These are phyloP conservation scores for Plumapathes pennacea DNA, from an alignment of 92 coral and sea anemone genomes.

Conservation along the genomic window DNA sequence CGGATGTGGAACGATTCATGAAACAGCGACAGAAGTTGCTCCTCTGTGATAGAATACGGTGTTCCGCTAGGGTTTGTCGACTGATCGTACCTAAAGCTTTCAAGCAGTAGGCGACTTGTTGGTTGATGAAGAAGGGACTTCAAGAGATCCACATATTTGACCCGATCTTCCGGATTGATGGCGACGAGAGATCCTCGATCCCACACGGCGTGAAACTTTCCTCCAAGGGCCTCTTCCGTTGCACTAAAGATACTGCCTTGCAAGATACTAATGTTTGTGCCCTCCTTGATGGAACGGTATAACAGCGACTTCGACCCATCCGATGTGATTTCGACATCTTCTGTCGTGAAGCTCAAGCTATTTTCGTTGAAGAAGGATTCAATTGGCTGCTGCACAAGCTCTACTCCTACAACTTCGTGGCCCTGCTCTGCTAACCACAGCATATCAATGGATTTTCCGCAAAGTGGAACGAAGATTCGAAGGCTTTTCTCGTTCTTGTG, in stretches of 20 bases:
- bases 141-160: no score
- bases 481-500: constrained; percentile 12
- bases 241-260: constrained; percentile 39
- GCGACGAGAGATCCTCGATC: constrained; percentile 65
- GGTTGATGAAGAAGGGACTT: no score
- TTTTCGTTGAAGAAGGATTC: constrained; percentile 59
- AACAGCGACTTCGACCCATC: constrained; percentile 7
- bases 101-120: no score
- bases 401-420: constrained; percentile 67
- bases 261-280: constrained; percentile 53
- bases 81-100: no score
- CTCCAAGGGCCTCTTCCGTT: constrained; percentile 29
- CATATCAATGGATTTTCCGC: constrained; percentile 67
- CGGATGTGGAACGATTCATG: no score
- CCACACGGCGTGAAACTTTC: constrained; percentile 71
- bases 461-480: constrained; percentile 64
- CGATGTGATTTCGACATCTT: constrained; percentile 13
- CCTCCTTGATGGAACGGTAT: constrained; percentile 27
- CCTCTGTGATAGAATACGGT: no score
- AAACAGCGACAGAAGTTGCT: background rate
- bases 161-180: constrained; percentile 37
- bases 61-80: no score
- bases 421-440: constrained; percentile 77
- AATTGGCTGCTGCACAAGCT: constrained; percentile 41
- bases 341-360: constrained; percentile 32